phyloP scores from a whole-genome alignment of 2,888 invertebrate species.

The Plemyria rubiginata region DNA sequence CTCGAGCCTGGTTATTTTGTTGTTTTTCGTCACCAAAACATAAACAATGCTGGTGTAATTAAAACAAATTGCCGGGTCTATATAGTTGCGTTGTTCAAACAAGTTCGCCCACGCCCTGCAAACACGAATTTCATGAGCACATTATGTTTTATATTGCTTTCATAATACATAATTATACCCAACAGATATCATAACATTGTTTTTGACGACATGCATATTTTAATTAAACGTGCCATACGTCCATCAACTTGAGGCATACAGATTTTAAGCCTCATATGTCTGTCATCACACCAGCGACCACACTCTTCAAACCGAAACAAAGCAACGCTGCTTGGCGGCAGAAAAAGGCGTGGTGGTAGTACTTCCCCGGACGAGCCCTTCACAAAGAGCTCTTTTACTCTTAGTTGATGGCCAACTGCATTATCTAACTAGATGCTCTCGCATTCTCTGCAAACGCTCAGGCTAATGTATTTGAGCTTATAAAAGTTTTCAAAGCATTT shows the following conservation, averaged over 20 bases:
- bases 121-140: constrained; percentile 3
- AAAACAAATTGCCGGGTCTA: constrained; percentile 26
- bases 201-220: background rate
- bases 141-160: background rate
- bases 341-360: too few species aligned
- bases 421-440: constrained; percentile 18
- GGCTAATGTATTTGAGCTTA: constrained; percentile 12
- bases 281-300: too few species aligned
- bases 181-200: background rate
- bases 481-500: constrained; percentile 20
- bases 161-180: background rate
- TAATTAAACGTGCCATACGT: too few species aligned
- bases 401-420: constrained; percentile 15
- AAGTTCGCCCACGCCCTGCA: background rate
- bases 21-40: constrained; percentile 23
- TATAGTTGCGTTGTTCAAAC: constrained; percentile 19
- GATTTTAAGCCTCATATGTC: too few species aligned
- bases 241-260: too few species aligned
- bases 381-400: constrained; percentile 8
- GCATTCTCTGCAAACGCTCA: constrained; percentile 1
- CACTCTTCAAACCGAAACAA: too few species aligned
- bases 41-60: constrained; percentile 15
- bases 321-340: too few species aligned
- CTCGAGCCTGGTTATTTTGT: constrained; percentile 8
- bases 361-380: too few species aligned